phyloP scores from a whole-genome alignment of 2,797 vertebrate genomes.

The Chloroceryle amazona region DNA sequence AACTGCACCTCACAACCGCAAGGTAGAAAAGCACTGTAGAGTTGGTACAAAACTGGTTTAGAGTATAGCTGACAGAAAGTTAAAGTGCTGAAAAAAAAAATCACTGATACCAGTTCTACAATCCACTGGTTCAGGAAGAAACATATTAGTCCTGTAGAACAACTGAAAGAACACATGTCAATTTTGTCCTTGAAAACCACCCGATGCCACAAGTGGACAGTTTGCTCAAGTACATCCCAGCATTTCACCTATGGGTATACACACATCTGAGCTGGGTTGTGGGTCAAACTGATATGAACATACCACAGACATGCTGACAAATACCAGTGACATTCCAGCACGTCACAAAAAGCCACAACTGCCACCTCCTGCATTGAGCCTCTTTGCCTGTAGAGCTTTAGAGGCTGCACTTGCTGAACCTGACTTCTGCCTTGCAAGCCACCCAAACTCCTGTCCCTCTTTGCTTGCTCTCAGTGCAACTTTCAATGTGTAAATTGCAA shows the following conservation, averaged over 20 bases:
- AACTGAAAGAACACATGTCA: not conserved
- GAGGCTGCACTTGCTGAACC: not conserved
- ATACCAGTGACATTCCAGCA: not conserved
- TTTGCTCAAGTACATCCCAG: not conserved
- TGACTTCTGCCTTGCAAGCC: not conserved
- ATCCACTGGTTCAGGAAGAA: not conserved
- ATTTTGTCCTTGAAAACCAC: not conserved
- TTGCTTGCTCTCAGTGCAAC: not conserved
- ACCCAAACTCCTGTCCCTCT: not conserved
- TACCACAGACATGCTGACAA: not conserved
- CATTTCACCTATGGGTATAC: not conserved
- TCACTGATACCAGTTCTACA: not conserved
- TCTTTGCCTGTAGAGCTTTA: not conserved
- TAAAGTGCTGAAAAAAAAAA: not conserved
- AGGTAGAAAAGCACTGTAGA: not conserved
- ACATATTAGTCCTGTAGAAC: not conserved
- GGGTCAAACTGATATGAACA: accelerated
- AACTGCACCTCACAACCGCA: not conserved
- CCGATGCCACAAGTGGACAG: not conserved
- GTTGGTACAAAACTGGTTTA: not conserved
- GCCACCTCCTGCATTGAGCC: not conserved
- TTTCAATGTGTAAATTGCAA: accelerated
- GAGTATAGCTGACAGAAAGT: not conserved
- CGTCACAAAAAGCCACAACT: not conserved
- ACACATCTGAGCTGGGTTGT: accelerated